These are phyloP conservation scores for Priapulus caudatus DNA, from an alignment of 2,888 invertebrate species.

Conservation along the genomic window DNA sequence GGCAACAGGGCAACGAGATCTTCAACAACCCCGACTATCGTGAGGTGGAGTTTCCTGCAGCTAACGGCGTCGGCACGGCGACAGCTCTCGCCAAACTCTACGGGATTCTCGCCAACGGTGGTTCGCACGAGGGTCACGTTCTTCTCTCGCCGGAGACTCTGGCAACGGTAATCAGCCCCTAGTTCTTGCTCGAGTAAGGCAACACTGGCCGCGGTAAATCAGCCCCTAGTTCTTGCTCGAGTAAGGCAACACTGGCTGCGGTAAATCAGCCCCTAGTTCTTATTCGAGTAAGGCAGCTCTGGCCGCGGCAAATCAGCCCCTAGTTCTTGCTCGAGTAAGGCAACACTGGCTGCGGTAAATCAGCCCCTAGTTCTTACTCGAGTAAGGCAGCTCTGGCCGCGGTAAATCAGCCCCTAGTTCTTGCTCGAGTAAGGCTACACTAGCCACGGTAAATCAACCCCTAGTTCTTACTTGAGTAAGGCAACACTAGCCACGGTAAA, in stretches of 20 bases:
- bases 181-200: too few relatives aligned
- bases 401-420: too few relatives aligned
- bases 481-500: too few relatives aligned
- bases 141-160: background rate
- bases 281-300: too few relatives aligned
- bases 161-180: background rate
- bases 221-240: too few relatives aligned
- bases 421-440: too few relatives aligned
- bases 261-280: background rate
- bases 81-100: conserved; percentile 30
- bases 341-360: too few relatives aligned
- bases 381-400: too few relatives aligned
- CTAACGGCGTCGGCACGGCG: conserved; percentile 31
- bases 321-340: too few relatives aligned
- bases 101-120: conserved; percentile 30
- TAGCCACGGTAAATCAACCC: too few relatives aligned
- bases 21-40: conserved; percentile 28
- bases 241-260: background rate
- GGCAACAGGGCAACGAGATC: conserved; percentile 20
- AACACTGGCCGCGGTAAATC: background rate
- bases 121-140: conserved; percentile 20
- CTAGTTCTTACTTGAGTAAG: too few relatives aligned
- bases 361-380: too few relatives aligned
- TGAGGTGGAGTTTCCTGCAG: conserved; percentile 28
- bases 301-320: background rate